phyloP scores from a whole-genome alignment of 2,888 invertebrate species.

The Tenodera sinensis region DNA sequence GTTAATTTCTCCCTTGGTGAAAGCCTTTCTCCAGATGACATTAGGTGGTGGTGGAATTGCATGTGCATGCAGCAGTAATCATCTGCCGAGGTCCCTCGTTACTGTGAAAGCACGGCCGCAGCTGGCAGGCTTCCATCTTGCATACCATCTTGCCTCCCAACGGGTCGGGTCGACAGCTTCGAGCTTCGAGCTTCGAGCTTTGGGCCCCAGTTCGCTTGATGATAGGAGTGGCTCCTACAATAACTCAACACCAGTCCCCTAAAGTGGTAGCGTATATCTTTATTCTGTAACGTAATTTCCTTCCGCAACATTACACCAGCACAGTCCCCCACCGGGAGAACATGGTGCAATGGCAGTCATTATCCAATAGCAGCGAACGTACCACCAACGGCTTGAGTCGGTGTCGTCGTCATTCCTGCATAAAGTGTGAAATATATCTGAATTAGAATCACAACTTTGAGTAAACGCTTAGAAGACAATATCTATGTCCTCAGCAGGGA shows the following conservation, averaged over 20 bases:
- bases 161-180: background rate
- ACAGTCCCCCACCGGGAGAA: background rate
- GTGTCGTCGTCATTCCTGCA: too few relatives aligned
- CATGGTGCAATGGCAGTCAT: background rate
- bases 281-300: background rate
- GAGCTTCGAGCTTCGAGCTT: too few relatives aligned
- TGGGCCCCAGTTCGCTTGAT: background rate
- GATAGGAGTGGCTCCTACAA: background rate
- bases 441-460: too few relatives aligned
- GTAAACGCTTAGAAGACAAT: too few relatives aligned
- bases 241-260: background rate
- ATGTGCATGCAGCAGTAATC: background rate
- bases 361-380: background rate
- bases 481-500: too few relatives aligned
- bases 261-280: background rate
- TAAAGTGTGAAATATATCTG: too few relatives aligned
- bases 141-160: background rate
- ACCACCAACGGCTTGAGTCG: too few relatives aligned
- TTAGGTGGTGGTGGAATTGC: background rate
- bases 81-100: background rate
- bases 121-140: background rate
- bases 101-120: background rate
- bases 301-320: background rate
- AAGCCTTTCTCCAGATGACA: background rate
- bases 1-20: background rate